Evolutionary conservation across 2,888 invertebrate genomes (phyloP), one percentile per base, ranked within the genome.

Genomic region (Nymphalis urticae): DNA sequence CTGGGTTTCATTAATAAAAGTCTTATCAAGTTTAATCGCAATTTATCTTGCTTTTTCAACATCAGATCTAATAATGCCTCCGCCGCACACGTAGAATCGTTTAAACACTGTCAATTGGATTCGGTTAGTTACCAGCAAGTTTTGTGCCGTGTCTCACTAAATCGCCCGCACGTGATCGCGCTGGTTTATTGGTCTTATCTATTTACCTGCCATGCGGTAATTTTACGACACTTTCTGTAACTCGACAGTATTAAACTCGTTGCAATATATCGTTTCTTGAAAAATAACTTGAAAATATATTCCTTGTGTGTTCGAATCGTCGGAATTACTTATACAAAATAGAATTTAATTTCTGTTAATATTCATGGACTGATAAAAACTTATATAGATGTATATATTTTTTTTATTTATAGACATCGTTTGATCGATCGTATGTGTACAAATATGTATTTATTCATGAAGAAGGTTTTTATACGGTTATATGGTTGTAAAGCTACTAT

Each of bases 101-200:
- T 86, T 85, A 84, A 83, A 79, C 77, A 80, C 74, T 73, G 79
- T 76, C 82, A 86, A 86, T 82, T 78, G 80, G 78, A 78, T 78
- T 80, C 79, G 79, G 82, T 84, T 85, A 85, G 85, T 84, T 86
- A 85, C 84, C 76, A 80, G 69, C 69, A 83, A 84, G 81, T 85
- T 84, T 83, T 83, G 79, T 79, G 74, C 75, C 77, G 76, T 82
- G 80, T 77, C 79, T 79, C 75, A 75, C 75, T 79, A 85, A 86
- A 86, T 86, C 83, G 84, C 73, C 70, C 47, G 76, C 75, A 86
- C 87, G 87, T 87, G 87, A 83, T 75, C 79, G 74, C 73, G 82
- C 79, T 81, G 73, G 78, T 79, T 80, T 83, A 83, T 85, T 81
- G 81, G 80, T 75, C 77, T 76, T 76, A 76, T 76, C 74, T 78